These are phyloP conservation scores for Hippotragus niger DNA, from an alignment of 2,113 vertebrate genomes.

Conservation along the genomic window DNA sequence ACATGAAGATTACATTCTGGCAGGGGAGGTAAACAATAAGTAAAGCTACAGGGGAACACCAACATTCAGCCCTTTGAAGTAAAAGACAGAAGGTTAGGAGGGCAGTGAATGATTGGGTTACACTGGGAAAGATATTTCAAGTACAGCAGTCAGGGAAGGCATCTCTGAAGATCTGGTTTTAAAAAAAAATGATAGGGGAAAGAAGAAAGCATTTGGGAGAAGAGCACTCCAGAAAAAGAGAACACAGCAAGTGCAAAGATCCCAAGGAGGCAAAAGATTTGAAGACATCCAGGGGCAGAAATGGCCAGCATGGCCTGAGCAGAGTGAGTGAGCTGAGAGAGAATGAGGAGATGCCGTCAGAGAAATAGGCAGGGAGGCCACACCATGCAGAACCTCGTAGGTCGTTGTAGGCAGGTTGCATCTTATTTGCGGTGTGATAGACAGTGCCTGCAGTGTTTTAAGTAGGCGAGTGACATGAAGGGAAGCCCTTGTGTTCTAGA, in stretches of 20 bases:
- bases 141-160: background rate
- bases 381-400: rapidly evolving
- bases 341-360: background rate
- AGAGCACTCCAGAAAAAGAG: background rate
- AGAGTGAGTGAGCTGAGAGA: background rate
- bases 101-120: background rate
- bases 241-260: background rate
- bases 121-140: background rate
- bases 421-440: background rate
- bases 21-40: background rate
- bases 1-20: background rate
- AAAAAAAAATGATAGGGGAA: background rate
- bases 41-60: background rate
- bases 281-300: background rate
- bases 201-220: background rate
- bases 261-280: background rate
- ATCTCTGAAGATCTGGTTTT: background rate
- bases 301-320: background rate
- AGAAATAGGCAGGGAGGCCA: background rate
- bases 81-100: background rate
- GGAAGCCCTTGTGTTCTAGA: background rate
- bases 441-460: background rate
- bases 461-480: background rate
- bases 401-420: background rate
- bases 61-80: background rate